Base-by-base conservation (phyloP, 2,113 vertebrate species). In the Stomatorhinus ivindoensis region DNA sequence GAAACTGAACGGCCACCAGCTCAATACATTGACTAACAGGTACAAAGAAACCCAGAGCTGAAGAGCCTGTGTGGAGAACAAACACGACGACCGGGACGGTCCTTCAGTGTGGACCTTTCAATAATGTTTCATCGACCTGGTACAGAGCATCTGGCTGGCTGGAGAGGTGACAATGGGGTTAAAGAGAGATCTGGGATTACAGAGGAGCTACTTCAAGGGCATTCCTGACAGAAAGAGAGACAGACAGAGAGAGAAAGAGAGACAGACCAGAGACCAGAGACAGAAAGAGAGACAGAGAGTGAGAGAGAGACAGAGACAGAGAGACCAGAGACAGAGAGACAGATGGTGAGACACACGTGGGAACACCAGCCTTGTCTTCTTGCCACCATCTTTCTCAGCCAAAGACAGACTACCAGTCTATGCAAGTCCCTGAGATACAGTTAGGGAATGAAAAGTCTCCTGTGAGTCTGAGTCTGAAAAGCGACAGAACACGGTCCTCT, bases 111-210 rank as follows among this genome's bases (percentile, higher is more conserved):
- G 31, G 10, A 39, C 73, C 35, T 80, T 80, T 35, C 69, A 73
- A 39, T 35, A 39, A 73, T 13, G 27, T 73, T 73, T 80, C 73
- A 80, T 80, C 73, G 42, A 19, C 19, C 35, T 13, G 17, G 73
- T 80, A 42, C 73, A 17, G 61, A 69, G 35, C 73, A 42, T 80
- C 73, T 80, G 73, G 35, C 13, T 19, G 73, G 42, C 73, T 80
- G 42, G 73, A 80, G 73, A 42, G 35, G 15, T 80, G 35, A 39
- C 73, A 42, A 19, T 39, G 73, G 73, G 73, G 35, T 80, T 80
- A 80, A 42, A 80, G 73, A 42, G 73, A 80, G 73, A 80, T 80
- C 73, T 80, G 73, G 42, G 73, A 80, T 80, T 80, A 80, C 35
- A 21, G 35, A 80, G 73, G 35, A 80, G 73, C 35, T 80, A 35